phyloP scores from a whole-genome alignment of 1,140 invertebrate species.

The Leptinotarsa undecemlineata region DNA sequence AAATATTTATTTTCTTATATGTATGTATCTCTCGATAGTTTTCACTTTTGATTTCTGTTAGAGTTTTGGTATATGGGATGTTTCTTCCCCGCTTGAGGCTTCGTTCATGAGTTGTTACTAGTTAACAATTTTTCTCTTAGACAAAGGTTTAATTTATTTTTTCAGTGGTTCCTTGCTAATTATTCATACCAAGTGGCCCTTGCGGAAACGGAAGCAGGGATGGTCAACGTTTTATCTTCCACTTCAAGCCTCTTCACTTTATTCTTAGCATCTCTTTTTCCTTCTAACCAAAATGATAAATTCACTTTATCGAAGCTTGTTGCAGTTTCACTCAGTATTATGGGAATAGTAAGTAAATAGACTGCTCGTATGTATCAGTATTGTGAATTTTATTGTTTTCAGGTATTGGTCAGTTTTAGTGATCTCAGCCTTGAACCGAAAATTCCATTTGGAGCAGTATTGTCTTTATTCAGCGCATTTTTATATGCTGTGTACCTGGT shows the following conservation, averaged over 20 bases:
- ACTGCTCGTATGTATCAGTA: neutral
- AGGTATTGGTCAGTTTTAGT: conserved; percentile 73
- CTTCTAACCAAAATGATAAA: conserved; percentile 74
- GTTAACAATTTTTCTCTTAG: too few relatives aligned
- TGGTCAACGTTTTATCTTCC: conserved; percentile 80
- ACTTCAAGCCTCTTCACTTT: conserved; percentile 84
- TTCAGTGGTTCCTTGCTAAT: conserved; percentile 80
- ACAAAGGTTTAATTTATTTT: neutral
- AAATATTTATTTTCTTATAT: too few relatives aligned
- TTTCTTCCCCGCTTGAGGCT: too few relatives aligned
- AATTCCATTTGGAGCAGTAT: conserved; percentile 72
- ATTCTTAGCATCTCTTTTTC: conserved; percentile 78
- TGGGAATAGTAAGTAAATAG: conserved; percentile 69
- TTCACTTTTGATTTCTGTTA: too few relatives aligned
- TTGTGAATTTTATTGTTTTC: conserved; percentile 42
- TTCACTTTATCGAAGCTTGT: conserved; percentile 82
- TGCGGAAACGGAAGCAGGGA: conserved; percentile 69
- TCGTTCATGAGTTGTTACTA: too few relatives aligned
- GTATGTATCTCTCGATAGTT: too few relatives aligned
- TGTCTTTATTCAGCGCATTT: conserved; percentile 80
- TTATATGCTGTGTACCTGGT: conserved; percentile 86
- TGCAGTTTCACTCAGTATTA: conserved; percentile 76
- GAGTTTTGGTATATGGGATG: too few relatives aligned
- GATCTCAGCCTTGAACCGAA: conserved; percentile 64
- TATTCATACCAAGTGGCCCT: conserved; percentile 82